phyloP scores from a whole-genome alignment of 1,140 invertebrate genomes.

The Euura lappo region DNA sequence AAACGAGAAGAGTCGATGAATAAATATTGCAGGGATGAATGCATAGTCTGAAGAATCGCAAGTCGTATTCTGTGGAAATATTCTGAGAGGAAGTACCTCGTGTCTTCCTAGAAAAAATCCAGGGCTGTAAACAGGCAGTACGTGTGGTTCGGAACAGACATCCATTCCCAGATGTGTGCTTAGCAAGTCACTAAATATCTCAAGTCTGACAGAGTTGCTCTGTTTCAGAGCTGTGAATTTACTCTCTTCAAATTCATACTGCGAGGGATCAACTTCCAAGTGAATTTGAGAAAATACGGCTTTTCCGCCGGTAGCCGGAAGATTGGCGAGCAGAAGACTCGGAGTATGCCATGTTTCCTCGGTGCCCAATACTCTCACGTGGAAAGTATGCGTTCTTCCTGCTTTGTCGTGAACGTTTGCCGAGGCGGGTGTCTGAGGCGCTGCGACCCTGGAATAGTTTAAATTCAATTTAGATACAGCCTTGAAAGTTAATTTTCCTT shows the following conservation, averaged over 20 bases:
- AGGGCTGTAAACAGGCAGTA: conserved; percentile 61
- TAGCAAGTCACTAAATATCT: conserved; percentile 80
- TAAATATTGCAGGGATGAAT: not conserved
- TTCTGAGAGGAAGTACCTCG: conserved; percentile 64
- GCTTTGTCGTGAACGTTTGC: conserved; percentile 68
- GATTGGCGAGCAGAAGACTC: conserved; percentile 75
- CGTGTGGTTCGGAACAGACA: conserved; percentile 55
- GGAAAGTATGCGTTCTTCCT: conserved; percentile 71
- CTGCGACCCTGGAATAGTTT: conserved; percentile 38
- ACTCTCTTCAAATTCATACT: conserved; percentile 67
- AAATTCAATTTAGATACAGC: not conserved
- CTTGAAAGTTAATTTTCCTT: not conserved
- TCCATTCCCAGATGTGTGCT: conserved; percentile 73
- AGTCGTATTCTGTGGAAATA: not conserved
- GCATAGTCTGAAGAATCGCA: not conserved
- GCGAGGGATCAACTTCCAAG: conserved; percentile 63
- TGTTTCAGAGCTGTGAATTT: conserved; percentile 67
- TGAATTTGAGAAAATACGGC: conserved; percentile 82
- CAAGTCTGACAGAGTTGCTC: conserved; percentile 71
- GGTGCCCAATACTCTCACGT: conserved; percentile 77
- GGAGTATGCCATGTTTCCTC: conserved; percentile 88
- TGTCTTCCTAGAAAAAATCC: conserved; percentile 80
- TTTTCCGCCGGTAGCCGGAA: conserved; percentile 68
- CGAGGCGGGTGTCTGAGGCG: conserved; percentile 61
- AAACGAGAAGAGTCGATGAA: not conserved